A percentile compares a stretch with the other conserved stretches of the same genome.
Conservation (phyloP, 2,797 vertebrate species). For the Acanthopagrus latus region DNA sequence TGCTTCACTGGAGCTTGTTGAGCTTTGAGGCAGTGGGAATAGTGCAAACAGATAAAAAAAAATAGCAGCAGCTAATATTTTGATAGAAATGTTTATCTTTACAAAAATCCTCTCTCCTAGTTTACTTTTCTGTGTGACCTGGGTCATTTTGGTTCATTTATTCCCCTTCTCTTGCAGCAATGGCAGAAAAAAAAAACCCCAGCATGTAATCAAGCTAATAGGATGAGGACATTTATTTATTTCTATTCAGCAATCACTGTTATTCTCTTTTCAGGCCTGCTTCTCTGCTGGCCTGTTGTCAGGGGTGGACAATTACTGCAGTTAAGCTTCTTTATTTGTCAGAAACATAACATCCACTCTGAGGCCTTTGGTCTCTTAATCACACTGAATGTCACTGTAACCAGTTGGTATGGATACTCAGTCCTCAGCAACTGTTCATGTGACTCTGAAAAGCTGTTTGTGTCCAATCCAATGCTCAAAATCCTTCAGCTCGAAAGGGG, state of each 20-base stretch:
- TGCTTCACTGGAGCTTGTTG: neutral
- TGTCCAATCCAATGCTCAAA: neutral
- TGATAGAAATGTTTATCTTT: neutral
- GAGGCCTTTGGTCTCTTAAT: neutral
- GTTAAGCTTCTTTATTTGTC: neutral
- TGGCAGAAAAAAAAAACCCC: neutral
- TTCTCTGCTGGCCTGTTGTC: too few species aligned
- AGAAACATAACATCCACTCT: neutral
- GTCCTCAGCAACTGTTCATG: neutral
- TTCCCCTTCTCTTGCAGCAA: neutral
- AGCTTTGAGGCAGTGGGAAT: slow-evolving; percentile 4
- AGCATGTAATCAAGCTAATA: slow-evolving; percentile 12
- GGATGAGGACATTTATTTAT: neutral
- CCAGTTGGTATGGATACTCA: neutral
- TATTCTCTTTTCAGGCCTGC: neutral
- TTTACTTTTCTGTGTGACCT: neutral
- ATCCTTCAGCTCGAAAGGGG: neutral
- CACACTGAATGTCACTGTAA: neutral
- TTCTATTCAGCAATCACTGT: neutral
- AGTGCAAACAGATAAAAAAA: neutral
- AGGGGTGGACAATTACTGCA: neutral
- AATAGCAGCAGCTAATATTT: neutral
- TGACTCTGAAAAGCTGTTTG: neutral
- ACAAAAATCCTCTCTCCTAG: neutral
- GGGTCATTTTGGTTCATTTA: slow-evolving; percentile 6